Conservation (phyloP, 2,888 invertebrate genomes). For the Augochlorella aurata region DNA sequence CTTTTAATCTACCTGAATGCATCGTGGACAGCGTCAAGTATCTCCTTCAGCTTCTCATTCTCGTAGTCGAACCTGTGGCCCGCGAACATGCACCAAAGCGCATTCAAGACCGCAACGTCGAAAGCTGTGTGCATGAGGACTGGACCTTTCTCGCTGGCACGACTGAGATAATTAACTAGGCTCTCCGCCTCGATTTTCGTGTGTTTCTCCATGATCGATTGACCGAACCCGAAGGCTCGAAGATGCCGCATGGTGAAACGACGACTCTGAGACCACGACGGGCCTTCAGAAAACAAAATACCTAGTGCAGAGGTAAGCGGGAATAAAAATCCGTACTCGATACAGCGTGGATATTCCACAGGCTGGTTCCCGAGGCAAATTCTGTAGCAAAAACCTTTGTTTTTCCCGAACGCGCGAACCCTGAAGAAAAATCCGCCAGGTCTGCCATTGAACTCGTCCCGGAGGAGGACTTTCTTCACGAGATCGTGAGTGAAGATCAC, state of each 20-base stretch:
- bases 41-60: constrained; percentile 83
- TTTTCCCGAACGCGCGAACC: constrained; percentile 86
- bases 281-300: constrained; percentile 87
- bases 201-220: constrained; percentile 85
- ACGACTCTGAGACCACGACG: constrained; percentile 86
- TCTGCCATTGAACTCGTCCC: constrained; percentile 87
- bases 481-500: constrained; percentile 86
- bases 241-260: constrained; percentile 87
- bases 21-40: constrained; percentile 85
- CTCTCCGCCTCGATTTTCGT: constrained; percentile 84
- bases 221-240: constrained; percentile 86
- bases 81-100: constrained; percentile 88
- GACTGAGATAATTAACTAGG: constrained; percentile 82
- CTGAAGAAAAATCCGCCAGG: constrained; percentile 88
- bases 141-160: constrained; percentile 75
- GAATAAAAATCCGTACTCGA: no score
- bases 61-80: constrained; percentile 86
- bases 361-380: background rate
- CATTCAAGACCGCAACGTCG: constrained; percentile 86
- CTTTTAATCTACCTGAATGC: constrained; percentile 83
- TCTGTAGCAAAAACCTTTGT: constrained; percentile 83
- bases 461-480: constrained; percentile 85
- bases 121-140: constrained; percentile 84
- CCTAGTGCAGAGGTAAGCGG: constrained; percentile 81
- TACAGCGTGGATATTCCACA: no score